Conservation (phyloP, 1,140 invertebrate genomes). For the Drosophila arizonae region DNA sequence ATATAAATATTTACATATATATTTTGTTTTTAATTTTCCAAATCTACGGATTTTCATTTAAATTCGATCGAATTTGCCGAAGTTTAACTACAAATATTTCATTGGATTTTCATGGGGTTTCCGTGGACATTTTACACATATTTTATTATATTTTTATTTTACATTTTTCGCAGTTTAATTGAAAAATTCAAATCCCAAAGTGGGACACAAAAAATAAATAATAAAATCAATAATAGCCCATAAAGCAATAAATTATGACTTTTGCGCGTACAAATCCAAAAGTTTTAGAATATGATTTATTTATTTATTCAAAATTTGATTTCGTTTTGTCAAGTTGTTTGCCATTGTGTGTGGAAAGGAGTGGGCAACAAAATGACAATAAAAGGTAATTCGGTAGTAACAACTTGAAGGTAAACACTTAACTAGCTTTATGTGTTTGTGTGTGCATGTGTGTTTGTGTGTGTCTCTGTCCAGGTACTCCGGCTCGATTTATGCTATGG, state of each 20-base stretch:
- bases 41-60: not conserved
- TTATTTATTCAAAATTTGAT: slow-evolving; percentile 29
- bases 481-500: slow-evolving; percentile 1
- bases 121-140: not conserved
- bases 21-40: not conserved
- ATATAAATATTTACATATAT: too few species aligned
- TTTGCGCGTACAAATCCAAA: slow-evolving; percentile 16
- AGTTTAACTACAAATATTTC: slow-evolving; percentile 23
- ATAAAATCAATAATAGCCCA: slow-evolving; percentile 4
- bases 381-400: slow-evolving; percentile 76
- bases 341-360: slow-evolving; percentile 27
- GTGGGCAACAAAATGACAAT: slow-evolving; percentile 56
- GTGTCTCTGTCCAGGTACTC: slow-evolving; percentile 6
- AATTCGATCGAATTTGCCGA: not conserved
- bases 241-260: slow-evolving; percentile 20
- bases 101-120: slow-evolving; percentile 16
- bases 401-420: slow-evolving; percentile 74
- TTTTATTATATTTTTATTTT: not conserved
- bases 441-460: slow-evolving; percentile 6
- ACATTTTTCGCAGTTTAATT: not conserved
- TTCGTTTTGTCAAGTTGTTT: slow-evolving; percentile 6
- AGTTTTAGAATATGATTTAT: slow-evolving; percentile 24
- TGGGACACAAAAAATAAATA: slow-evolving; percentile 10
- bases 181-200: slow-evolving; percentile 13
- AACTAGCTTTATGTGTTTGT: slow-evolving; percentile 59